A percentile compares a stretch with the other conserved stretches of the same genome.
Conservation (phyloP, 2,797 vertebrate species). For the Urosaurus nigricauda region DNA sequence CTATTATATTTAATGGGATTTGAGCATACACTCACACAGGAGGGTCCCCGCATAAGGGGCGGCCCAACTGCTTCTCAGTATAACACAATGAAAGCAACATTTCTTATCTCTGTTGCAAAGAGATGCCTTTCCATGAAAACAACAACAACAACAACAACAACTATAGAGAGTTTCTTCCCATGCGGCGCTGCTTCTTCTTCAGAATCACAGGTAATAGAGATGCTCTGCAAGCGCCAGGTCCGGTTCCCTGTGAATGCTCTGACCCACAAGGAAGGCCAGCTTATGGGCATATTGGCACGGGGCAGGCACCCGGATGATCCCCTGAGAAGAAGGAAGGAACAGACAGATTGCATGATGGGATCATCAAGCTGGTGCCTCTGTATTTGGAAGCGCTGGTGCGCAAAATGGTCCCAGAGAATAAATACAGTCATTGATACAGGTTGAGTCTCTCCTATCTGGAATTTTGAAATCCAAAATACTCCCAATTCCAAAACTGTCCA, state of each 20-base stretch:
- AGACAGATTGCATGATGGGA: not conserved
- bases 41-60: no score
- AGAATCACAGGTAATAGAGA: slow-evolving; percentile 88
- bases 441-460: not conserved
- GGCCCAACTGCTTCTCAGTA: no score
- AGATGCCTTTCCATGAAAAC: not conserved
- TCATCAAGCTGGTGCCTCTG: no score
- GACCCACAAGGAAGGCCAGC: slow-evolving; percentile 93
- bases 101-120: not conserved
- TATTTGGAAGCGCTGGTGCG: not conserved
- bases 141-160: no score
- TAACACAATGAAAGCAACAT: not conserved
- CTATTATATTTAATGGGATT: no score
- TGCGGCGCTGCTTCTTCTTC: not conserved
- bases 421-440: not conserved
- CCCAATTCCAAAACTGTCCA: no score
- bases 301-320: slow-evolving; percentile 92
- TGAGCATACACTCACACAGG: no score
- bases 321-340: slow-evolving; percentile 75
- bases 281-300: slow-evolving; percentile 98
- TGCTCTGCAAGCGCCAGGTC: slow-evolving; percentile 83
- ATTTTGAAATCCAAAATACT: no score
- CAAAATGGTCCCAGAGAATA: not conserved
- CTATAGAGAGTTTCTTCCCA: not conserved
- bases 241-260: slow-evolving; percentile 92